Conservation (phyloP, 1,140 invertebrate species). For the Euborellia annulipes region DNA sequence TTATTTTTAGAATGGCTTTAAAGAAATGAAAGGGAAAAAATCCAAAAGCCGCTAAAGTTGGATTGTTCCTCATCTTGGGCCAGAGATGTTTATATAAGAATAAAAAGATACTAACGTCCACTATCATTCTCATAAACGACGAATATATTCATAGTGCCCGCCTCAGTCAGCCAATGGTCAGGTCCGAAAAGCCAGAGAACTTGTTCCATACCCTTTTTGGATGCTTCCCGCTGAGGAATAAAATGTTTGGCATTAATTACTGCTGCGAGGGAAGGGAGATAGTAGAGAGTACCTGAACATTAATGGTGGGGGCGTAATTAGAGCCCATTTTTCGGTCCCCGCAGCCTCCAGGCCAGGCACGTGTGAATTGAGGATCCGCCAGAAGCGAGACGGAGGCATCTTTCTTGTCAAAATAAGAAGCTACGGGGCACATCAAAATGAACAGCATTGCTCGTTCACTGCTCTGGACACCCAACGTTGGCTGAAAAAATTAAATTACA, state of each 20-base stretch:
- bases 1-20: no score
- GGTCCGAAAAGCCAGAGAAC: constrained; percentile 94
- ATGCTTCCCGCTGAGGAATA: constrained; percentile 46
- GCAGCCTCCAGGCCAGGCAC: constrained; percentile 78
- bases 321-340: constrained; percentile 92
- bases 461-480: constrained; percentile 73
- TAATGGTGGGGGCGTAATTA: constrained; percentile 77
- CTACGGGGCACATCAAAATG: constrained; percentile 83
- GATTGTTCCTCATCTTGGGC: no score
- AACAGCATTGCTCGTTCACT: constrained; percentile 77
- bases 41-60: no score
- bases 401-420: constrained; percentile 56
- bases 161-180: constrained; percentile 90
- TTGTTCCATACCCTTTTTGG: constrained; percentile 73
- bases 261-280: no score
- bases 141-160: constrained; percentile 98
- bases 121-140: constrained; percentile 73
- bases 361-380: constrained; percentile 62
- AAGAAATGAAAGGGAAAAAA: no score
- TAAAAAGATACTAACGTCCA: constrained; percentile 51
- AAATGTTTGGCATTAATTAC: no score
- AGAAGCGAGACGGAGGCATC: constrained; percentile 45
- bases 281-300: constrained; percentile 49
- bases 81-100: no score
- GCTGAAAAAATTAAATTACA: constrained; percentile 44